phyloP scores from a whole-genome alignment of 2,888 invertebrate genomes.

The Drosophila recens region DNA sequence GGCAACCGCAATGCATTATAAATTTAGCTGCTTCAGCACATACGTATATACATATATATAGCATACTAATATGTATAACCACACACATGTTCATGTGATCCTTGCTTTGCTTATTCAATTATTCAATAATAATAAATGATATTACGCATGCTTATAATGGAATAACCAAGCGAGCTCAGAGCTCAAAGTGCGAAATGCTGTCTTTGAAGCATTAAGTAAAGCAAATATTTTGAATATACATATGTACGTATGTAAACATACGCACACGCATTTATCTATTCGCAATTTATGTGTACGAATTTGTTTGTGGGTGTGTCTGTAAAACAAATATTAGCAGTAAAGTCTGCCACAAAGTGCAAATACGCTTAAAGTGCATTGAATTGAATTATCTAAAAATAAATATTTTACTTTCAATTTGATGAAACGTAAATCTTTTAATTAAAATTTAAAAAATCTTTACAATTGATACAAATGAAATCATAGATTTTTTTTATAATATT shows the following conservation, averaged over 20 bases:
- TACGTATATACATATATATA: slow-evolving; percentile 17
- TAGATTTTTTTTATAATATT: no score
- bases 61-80: slow-evolving; percentile 16
- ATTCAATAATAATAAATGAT: slow-evolving; percentile 76
- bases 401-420: not conserved
- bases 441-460: no score
- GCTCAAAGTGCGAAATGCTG: slow-evolving; percentile 58
- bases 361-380: slow-evolving; percentile 7
- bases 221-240: slow-evolving; percentile 44
- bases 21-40: slow-evolving; percentile 67
- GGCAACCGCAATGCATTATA: slow-evolving; percentile 69
- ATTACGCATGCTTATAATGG: slow-evolving; percentile 50
- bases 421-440: not conserved
- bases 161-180: slow-evolving; percentile 47
- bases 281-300: not conserved
- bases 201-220: slow-evolving; percentile 43
- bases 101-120: slow-evolving; percentile 63
- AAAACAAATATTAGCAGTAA: slow-evolving; percentile 15
- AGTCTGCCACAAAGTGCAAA: slow-evolving; percentile 2
- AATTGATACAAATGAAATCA: no score
- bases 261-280: slow-evolving; percentile 9
- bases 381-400: not conserved
- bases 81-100: slow-evolving; percentile 1
- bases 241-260: not conserved
- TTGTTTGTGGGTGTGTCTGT: slow-evolving; percentile 1